phyloP scores from a whole-genome alignment of 2,797 vertebrate genomes.

The Siniperca scherzeri region DNA sequence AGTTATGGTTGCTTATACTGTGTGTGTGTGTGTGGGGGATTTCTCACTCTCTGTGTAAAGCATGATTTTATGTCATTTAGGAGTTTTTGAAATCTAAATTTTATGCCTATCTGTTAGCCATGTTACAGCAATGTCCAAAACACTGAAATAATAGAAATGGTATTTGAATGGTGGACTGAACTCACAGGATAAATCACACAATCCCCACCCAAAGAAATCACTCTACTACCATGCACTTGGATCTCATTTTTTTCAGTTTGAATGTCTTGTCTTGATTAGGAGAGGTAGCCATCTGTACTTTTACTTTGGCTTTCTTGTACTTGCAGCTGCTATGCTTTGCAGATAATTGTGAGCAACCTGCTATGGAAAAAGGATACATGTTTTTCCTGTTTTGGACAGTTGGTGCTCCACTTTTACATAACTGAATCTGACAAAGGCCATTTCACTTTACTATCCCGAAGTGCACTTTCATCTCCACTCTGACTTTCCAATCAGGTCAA shows the following conservation, averaged over 20 bases:
- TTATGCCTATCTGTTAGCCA: not conserved
- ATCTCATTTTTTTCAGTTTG: not conserved
- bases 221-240: not conserved
- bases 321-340: slow-evolving; percentile 9
- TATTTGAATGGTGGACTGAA: slow-evolving; percentile 1
- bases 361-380: slow-evolving; percentile 11
- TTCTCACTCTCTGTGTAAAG: not conserved
- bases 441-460: slow-evolving; percentile 34
- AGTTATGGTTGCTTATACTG: not conserved
- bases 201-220: not conserved
- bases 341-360: not conserved
- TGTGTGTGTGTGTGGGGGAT: too few species aligned
- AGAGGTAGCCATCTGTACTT: not conserved
- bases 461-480: slow-evolving; percentile 18
- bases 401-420: slow-evolving; percentile 9
- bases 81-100: not conserved
- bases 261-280: slow-evolving; percentile 19
- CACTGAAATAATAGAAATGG: not conserved
- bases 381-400: slow-evolving; percentile 6
- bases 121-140: not conserved
- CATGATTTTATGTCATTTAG: not conserved
- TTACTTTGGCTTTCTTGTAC: too few species aligned
- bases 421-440: slow-evolving; percentile 34
- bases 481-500: slow-evolving; percentile 26
- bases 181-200: slow-evolving; percentile 7